Evolutionary conservation across 2,888 invertebrate genomes (phyloP).

Genomic region (Tubiluchus corallicola): DNA sequence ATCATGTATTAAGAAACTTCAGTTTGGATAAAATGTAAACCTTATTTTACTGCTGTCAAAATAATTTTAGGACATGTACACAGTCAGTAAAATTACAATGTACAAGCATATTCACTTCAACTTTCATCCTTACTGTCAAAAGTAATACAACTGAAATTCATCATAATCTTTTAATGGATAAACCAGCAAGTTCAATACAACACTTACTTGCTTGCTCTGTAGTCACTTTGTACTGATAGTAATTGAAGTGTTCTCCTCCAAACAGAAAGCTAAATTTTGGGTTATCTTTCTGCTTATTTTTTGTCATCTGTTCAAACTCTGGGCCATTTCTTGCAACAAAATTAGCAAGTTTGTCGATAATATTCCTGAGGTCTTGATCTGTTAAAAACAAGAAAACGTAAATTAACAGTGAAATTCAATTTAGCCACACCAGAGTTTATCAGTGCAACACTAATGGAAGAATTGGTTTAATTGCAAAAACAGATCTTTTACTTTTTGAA

Average conservation of each 20-base stretch:
- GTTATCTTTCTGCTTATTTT: constrained; percentile 92
- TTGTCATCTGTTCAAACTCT: constrained; percentile 98
- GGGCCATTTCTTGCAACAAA: constrained; percentile 97
- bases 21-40: too few species aligned
- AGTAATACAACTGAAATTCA: background rate
- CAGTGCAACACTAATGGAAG: too few species aligned
- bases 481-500: too few species aligned
- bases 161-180: background rate
- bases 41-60: background rate
- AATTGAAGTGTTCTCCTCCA: constrained; percentile 84
- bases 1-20: too few species aligned
- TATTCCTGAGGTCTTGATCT: constrained; percentile 84
- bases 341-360: constrained; percentile 94
- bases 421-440: too few species aligned
- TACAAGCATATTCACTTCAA: too few species aligned
- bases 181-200: background rate
- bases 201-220: constrained; percentile 62
- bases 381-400: constrained; percentile 12
- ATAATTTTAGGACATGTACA: constrained; percentile 8
- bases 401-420: too few species aligned
- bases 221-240: constrained; percentile 88
- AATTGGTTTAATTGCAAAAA: too few species aligned
- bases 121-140: constrained; percentile 8
- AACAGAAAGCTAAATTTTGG: constrained; percentile 92
- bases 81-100: too few species aligned